Base-by-base conservation (phyloP, 2,113 vertebrate species). In the Rousettus leschenaultii region DNA sequence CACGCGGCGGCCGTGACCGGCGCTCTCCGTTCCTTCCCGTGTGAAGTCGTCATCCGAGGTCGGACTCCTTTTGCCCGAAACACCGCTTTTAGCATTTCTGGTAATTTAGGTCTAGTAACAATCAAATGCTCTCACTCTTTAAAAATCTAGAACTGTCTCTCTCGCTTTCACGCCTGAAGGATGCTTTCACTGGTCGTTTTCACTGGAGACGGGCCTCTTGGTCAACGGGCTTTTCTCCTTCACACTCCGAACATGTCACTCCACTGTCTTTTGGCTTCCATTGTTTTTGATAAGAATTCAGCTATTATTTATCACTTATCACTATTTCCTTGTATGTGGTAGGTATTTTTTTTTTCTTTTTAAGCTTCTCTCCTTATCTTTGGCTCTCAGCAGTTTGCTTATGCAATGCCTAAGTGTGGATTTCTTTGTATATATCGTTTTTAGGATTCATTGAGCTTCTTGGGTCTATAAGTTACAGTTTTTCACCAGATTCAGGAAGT, bases 201-300 rank as follows among this genome's bases (percentile, higher is more conserved):
- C 59, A 30, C 28, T 63, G 59, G 59, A 3, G 14, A 30, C 13
- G 14, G 33, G 22, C 35, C 22, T 78, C 19, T 71, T 53, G 73
- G 63, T 70, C 87, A 51, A 2, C 8, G 28, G 71, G 28, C 55
- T 55, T 71, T 78, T 26, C 84, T 63, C 48, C 14, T 33, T 14
- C 1, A 13, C 18, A 21, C 43, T 45, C n/a, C 6, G 66, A 15
- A 3, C 22, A 2, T 18, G 40, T 22, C 79, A 0, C 7, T n/a
- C 22, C 33, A 0, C 45, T 75, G 35, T 88, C 70, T 22, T 8
- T 57, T 4, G 40, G 30, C 75, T 59, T 59, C 57, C 85, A 3
- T 16, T 14, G 75, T 65, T 55, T 21, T 35, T n/a, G 55, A 70
- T 13, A 28, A 61, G 53, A 75, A 51, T 28, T 48, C 89, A 55